Evolutionary conservation across 2,797 vertebrate genomes (phyloP).

Genomic region (Myiotriccus ornatus): DNA sequence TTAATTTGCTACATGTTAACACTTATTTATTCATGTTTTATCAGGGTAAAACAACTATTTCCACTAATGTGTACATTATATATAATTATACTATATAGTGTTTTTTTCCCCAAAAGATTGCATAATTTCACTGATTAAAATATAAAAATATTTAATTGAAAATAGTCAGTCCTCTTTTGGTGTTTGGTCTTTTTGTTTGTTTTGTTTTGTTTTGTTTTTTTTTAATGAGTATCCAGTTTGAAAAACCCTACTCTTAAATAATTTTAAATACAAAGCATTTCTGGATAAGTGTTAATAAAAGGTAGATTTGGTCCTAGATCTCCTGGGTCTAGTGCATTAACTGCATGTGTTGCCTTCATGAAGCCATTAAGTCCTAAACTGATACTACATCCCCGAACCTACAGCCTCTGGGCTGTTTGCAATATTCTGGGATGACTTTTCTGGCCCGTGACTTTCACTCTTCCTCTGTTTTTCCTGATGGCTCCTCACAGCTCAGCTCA

Average conservation of each 20-base stretch:
- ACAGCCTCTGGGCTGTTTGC: background rate
- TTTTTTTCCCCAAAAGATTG: background rate
- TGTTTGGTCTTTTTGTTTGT: rapidly evolving
- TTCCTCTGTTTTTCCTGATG: background rate
- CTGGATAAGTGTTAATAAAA: background rate
- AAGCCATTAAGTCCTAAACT: background rate
- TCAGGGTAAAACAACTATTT: background rate
- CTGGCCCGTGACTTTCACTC: background rate
- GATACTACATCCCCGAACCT: background rate
- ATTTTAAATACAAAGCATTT: background rate
- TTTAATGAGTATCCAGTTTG: background rate
- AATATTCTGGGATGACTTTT: background rate
- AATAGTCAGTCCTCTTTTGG: background rate
- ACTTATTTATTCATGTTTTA: background rate
- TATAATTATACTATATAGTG: background rate
- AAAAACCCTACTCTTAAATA: background rate
- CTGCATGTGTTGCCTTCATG: background rate
- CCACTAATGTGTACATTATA: background rate
- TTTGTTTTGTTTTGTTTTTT: background rate
- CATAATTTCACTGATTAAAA: background rate
- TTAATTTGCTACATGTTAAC: background rate
- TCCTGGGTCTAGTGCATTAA: background rate
- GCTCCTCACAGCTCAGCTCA: background rate
- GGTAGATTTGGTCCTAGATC: background rate
- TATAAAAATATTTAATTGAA: background rate